Percentiles rank a stretch among this genome's conserved stretches.
phyloP scores from a whole-genome alignment of 1,140 invertebrate genomes.

The Sitobion miscanthi region DNA sequence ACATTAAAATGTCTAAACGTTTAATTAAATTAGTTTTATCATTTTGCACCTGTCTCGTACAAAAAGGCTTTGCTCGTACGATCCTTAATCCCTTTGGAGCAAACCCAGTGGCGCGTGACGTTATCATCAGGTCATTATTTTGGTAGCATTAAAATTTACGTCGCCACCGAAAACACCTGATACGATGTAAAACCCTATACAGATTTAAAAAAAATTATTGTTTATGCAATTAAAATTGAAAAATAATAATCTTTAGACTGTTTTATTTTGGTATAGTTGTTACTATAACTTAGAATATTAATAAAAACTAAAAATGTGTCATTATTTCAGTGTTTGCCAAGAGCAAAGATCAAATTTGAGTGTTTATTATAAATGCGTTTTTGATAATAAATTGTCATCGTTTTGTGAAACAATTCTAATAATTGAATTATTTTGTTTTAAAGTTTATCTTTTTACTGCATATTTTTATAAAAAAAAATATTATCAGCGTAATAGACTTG shows the following conservation, averaged over 20 bases:
- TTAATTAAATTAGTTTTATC: constrained; percentile 54
- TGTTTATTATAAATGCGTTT: background rate
- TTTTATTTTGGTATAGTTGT: background rate
- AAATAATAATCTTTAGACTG: background rate
- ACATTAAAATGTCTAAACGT: constrained; percentile 39
- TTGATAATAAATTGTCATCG: background rate
- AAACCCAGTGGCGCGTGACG: constrained; percentile 19
- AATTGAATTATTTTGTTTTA: background rate
- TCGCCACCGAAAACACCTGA: constrained; percentile 30
- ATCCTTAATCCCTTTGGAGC: constrained; percentile 36
- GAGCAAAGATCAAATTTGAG: background rate
- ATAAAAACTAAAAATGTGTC: background rate
- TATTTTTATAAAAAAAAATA: background rate
- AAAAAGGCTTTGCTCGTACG: constrained; percentile 24
- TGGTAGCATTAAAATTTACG: constrained; percentile 40
- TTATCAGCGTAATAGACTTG: background rate
- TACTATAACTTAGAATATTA: background rate
- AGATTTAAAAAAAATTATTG: background rate
- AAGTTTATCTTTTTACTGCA: background rate
- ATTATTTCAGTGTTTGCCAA: no score
- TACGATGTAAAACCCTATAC: background rate
- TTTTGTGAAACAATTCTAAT: background rate
- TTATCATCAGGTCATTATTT: constrained; percentile 44
- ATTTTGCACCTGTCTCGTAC: constrained; percentile 48
- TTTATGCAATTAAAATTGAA: background rate